Conservation (phyloP, 2,888 invertebrate species). For the Drosophila sordidula region DNA sequence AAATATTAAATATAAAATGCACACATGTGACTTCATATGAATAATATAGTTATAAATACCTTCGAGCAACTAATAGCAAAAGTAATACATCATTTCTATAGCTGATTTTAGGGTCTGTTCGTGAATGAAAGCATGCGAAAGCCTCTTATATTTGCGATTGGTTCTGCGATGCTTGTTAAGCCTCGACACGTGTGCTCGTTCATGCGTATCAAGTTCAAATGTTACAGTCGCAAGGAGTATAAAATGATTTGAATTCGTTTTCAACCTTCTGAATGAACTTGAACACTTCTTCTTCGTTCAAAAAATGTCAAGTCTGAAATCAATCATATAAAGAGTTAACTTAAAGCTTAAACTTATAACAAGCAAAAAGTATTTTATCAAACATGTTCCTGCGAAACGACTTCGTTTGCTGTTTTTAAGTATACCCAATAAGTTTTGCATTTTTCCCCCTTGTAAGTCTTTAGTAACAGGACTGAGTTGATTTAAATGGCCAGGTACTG, state of each 20-base stretch:
- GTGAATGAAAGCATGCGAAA: constrained; percentile 28
- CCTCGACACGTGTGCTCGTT: constrained; percentile 48
- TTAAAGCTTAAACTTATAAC: not conserved
- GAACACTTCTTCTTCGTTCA: constrained; percentile 5
- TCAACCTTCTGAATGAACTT: constrained; percentile 11
- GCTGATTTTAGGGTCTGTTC: constrained; percentile 10
- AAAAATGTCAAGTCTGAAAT: constrained; percentile 4
- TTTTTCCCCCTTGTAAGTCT: not conserved
- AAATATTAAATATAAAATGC: too few species aligned
- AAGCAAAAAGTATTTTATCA: too few species aligned
- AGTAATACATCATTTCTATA: constrained; percentile 7
- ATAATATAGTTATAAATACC: not conserved
- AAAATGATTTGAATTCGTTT: constrained; percentile 32
- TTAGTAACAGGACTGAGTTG: not conserved
- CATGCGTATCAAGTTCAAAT: constrained; percentile 55
- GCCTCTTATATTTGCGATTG: constrained; percentile 18
- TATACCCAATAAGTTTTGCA: too few species aligned
- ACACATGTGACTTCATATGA: not conserved
- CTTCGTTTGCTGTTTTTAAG: too few species aligned
- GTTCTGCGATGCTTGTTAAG: constrained; percentile 23
- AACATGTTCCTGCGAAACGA: too few species aligned
- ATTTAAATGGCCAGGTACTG: not conserved
- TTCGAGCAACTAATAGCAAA: too few species aligned
- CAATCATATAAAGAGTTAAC: constrained; percentile 3
- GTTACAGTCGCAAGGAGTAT: constrained; percentile 27